Evolutionary conservation across 2,113 vertebrate genomes (phyloP).

Genomic region (Trachemys scripta): DNA sequence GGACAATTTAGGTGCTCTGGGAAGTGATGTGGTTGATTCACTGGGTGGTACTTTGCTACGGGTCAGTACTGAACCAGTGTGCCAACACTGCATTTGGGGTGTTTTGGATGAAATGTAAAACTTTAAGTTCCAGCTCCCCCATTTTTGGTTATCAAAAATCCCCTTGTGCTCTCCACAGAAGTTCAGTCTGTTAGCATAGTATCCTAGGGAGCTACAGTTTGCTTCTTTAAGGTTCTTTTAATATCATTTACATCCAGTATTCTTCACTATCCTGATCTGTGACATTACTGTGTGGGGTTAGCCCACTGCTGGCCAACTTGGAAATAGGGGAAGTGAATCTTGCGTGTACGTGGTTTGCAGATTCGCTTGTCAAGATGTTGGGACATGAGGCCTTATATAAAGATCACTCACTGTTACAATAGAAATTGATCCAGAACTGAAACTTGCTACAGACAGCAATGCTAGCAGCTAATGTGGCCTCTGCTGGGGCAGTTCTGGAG

Average conservation of each 20-base stretch:
- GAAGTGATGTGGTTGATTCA: not conserved
- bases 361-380: not conserved
- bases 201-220: not conserved
- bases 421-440: not conserved
- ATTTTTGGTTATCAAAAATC: not conserved
- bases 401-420: not conserved
- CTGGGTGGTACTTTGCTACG: fast-evolving
- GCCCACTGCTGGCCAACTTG: not conserved
- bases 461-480: not conserved
- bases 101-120: not conserved
- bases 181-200: not conserved
- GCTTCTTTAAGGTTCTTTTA: not conserved
- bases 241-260: not conserved
- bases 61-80: not conserved
- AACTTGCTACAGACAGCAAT: not conserved
- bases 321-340: not conserved
- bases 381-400: not conserved
- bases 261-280: not conserved
- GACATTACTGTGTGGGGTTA: not conserved
- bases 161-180: not conserved
- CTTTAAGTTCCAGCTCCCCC: too few relatives aligned
- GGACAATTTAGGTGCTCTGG: slow-evolving; percentile 1
- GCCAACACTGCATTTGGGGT: not conserved
- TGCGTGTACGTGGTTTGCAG: not conserved
- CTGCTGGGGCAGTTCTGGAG: not conserved